Evolutionary conservation across 1,140 invertebrate species (phyloP).

Genomic region (Samia ricini): DNA sequence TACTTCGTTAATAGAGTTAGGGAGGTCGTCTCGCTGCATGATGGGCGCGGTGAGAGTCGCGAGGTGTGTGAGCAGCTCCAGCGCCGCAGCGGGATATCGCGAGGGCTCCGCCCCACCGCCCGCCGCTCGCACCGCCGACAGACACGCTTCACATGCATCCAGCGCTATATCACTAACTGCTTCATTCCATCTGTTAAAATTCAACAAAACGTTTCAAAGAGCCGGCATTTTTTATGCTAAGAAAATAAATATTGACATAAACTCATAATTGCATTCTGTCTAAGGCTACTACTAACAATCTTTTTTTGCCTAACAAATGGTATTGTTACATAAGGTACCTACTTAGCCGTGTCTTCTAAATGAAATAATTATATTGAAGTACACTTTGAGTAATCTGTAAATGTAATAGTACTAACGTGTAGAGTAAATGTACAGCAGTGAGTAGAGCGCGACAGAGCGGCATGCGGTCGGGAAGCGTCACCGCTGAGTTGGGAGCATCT

Average conservation of each 20-base stretch:
- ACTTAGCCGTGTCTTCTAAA: too few species aligned
- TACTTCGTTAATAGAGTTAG: constrained; percentile 65
- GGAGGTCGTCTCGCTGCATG: constrained; percentile 43
- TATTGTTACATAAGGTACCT: too few species aligned
- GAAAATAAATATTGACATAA: too few species aligned
- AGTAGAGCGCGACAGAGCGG: constrained; percentile 54
- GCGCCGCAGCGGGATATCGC: constrained; percentile 40
- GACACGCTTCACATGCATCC: constrained; percentile 67
- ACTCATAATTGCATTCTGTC: too few species aligned
- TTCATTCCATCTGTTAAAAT: constrained; percentile 40
- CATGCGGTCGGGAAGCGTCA: constrained; percentile 48
- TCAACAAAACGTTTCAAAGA: too few species aligned
- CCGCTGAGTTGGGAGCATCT: constrained; percentile 29
- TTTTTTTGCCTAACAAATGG: too few species aligned
- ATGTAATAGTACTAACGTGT: constrained; percentile 40
- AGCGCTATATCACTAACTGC: constrained; percentile 51
- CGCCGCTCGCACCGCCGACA: constrained; percentile 53
- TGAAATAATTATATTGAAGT: too few species aligned
- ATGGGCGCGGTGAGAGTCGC: constrained; percentile 52
- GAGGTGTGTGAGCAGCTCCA: constrained; percentile 50
- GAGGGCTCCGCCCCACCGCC: constrained; percentile 31
- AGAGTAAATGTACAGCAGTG: constrained; percentile 53
- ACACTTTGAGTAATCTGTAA: neutral
- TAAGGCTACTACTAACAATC: too few species aligned
- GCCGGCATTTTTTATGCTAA: too few species aligned